Evolutionary conservation across 2,113 vertebrate genomes (phyloP).

Genomic region (Geococcyx californianus): DNA sequence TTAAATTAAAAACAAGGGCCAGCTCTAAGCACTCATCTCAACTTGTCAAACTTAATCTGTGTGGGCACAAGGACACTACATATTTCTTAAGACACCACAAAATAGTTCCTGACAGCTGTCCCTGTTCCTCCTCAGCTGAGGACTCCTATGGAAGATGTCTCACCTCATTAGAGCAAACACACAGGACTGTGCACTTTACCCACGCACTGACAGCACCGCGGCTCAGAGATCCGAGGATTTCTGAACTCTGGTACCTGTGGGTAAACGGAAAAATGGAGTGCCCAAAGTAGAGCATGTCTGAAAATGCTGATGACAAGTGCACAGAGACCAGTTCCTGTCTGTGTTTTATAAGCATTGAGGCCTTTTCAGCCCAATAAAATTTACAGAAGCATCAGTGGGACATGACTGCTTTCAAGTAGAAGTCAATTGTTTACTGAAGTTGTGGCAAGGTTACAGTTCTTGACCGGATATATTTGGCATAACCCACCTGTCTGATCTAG

Average conservation of each 20-base stretch:
- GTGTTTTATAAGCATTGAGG: not conserved
- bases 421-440: not conserved
- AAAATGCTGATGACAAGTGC: not conserved
- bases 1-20: slow-evolving; percentile 48
- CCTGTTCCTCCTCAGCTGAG: not conserved
- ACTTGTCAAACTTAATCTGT: slow-evolving; percentile 19
- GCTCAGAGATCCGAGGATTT: not conserved
- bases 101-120: slow-evolving; percentile 25
- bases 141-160: not conserved
- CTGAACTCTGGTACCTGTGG: not conserved
- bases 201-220: not conserved
- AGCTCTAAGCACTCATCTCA: not conserved
- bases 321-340: not conserved
- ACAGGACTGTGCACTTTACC: not conserved
- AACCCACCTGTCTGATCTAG: not conserved
- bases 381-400: not conserved
- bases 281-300: not conserved
- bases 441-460: not conserved
- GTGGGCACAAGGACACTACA: not conserved
- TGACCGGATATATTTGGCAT: not conserved
- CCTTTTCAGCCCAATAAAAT: not conserved
- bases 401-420: not conserved
- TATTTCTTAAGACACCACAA: not conserved
- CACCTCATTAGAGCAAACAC: not conserved
- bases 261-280: not conserved